Evolutionary conservation across 2,113 vertebrate genomes (phyloP).

Genomic region (Pollachius pollachius): DNA sequence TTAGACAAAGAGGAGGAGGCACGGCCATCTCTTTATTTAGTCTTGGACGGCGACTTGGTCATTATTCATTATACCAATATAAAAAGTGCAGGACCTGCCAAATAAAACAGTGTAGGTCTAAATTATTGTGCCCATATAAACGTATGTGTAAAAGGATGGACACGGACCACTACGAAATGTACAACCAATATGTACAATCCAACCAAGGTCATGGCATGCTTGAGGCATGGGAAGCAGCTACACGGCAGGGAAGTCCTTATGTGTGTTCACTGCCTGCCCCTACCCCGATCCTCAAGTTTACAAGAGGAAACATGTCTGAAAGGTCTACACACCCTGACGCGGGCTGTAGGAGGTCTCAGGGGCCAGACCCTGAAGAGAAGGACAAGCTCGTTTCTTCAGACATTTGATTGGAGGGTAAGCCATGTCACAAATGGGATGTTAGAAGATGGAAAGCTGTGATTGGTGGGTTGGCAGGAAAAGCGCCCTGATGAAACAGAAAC

Average conservation of each 20-base stretch:
- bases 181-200: conserved; percentile 16
- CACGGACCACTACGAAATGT: background rate
- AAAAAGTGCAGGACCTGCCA: too few relatives aligned
- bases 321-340: conserved; percentile 30
- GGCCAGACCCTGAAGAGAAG: conserved; percentile 2
- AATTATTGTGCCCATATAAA: too few relatives aligned
- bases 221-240: conserved; percentile 6
- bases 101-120: too few relatives aligned
- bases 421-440: conserved; percentile 21
- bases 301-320: conserved; percentile 44
- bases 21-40: too few relatives aligned
- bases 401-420: conserved; percentile 15
- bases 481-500: conserved; percentile 41
- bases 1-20: too few relatives aligned
- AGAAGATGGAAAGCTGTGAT: conserved; percentile 27
- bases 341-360: conserved; percentile 40
- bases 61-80: too few relatives aligned
- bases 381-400: conserved; percentile 20
- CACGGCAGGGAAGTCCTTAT: conserved; percentile 24
- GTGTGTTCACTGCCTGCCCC: conserved; percentile 48
- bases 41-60: too few relatives aligned
- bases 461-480: conserved; percentile 43
- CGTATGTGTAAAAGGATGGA: too few relatives aligned
- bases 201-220: conserved; percentile 11
- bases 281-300: conserved; percentile 56